phyloP scores from a whole-genome alignment of 1,140 invertebrate species.

The Diorhabda sublineata region DNA sequence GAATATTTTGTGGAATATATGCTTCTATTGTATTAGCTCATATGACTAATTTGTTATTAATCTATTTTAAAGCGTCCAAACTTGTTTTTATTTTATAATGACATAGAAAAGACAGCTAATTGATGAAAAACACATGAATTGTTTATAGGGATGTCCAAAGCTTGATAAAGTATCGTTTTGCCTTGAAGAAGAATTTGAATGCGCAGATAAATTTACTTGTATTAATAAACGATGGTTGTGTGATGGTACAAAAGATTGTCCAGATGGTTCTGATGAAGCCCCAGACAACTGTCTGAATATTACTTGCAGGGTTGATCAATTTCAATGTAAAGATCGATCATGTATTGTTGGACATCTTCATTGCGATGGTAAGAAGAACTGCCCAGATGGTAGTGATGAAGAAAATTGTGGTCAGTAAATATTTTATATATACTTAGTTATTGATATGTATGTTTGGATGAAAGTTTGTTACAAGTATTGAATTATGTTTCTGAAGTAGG shows the following conservation, averaged over 20 bases:
- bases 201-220: conserved; percentile 79
- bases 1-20: too few relatives aligned
- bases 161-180: conserved; percentile 53
- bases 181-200: conserved; percentile 73
- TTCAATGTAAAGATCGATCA: conserved; percentile 72
- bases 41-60: too few relatives aligned
- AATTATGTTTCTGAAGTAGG: background rate
- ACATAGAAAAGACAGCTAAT: too few relatives aligned
- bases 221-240: conserved; percentile 82
- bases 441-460: background rate
- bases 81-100: too few relatives aligned
- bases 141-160: conserved; percentile 16
- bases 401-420: conserved; percentile 64
- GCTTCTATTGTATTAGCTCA: too few relatives aligned
- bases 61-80: too few relatives aligned
- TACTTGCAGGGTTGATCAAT: conserved; percentile 78
- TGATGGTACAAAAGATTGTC: conserved; percentile 81
- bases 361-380: conserved; percentile 80
- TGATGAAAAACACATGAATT: too few relatives aligned
- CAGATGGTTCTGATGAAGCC: conserved; percentile 76
- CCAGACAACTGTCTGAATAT: conserved; percentile 64
- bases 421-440: background rate
- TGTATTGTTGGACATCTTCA: conserved; percentile 80
- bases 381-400: conserved; percentile 79
- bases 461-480: background rate